Evolutionary conservation across 2,888 invertebrate species (phyloP), one percentile per base, ranked within the genome.

Genomic region (Agrotis ipsilon): DNA sequence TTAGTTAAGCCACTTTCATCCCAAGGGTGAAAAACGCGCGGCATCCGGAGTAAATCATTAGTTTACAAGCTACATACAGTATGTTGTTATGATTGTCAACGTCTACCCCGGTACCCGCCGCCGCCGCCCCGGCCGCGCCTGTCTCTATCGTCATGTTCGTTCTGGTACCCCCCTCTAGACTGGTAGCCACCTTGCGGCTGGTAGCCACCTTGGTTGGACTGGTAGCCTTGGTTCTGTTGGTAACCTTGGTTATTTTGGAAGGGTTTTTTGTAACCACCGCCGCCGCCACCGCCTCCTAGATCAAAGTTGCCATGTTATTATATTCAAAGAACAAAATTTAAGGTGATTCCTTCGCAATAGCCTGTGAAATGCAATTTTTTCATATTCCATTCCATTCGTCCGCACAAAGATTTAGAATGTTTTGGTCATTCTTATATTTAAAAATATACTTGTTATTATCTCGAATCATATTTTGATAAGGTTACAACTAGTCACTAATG

Each of bases 141-240:
- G 19, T 94, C 83, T 0, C 95, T 84, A 67, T 96, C 95, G 69
- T 96, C 96, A 67, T 96, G 95, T 46, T 96, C 95, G 78, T 95
- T 93, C 77, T 95, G 94, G 77, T 95, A 96, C 0, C 89, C 90
- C 0, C 88, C 89, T 61, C 86, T 80, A 14, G 61, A 18, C 18
- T 87, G 88, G 48, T 85, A 82, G 55, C 73, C 75, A 0, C 48
- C 81, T 52, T 77, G 77, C 0, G 69, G 24, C 45, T 87, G 85
- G 65, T 85, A 86, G 19, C 84, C 74, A 2, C 52, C 82, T 65
- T 75, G 83, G 60, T 59, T 64, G 2, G 66, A 4, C 24, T 87
- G 85, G 62, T 85, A 87, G 27, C 84, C 82, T 5, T 80, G 79
- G 32, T 65, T 78, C 39, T 64, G 48, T 77, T 94, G 93, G 80